Conservation (phyloP, 2,797 vertebrate genomes). For the Myiotriccus ornatus region DNA sequence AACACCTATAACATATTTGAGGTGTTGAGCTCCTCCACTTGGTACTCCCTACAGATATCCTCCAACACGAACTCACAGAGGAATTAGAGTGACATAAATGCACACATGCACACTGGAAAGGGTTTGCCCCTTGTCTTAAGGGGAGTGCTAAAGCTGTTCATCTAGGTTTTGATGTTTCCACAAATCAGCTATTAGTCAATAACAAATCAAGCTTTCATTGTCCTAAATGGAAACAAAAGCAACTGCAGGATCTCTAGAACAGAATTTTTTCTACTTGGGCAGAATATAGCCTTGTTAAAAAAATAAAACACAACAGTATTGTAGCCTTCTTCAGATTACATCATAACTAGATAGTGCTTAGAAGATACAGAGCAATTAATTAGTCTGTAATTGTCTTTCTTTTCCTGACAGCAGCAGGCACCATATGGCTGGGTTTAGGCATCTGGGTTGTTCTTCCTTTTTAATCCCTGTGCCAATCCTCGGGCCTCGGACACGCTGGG, state of each 20-base stretch:
- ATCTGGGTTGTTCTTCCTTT: slow-evolving; percentile 32
- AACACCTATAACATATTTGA: not conserved
- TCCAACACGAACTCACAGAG: not conserved
- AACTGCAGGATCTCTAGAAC: not conserved
- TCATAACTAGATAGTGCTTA: not conserved
- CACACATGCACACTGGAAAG: not conserved
- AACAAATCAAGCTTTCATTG: not conserved
- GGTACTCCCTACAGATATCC: not conserved
- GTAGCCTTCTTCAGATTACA: not conserved
- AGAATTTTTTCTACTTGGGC: not conserved
- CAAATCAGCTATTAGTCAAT: not conserved
- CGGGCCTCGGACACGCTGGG: accelerated
- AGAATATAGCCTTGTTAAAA: not conserved
- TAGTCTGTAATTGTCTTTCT: not conserved
- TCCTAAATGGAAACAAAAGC: not conserved
- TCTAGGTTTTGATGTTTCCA: not conserved
- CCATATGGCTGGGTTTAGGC: slow-evolving; percentile 40
- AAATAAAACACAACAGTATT: not conserved
- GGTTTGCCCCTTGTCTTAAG: not conserved
- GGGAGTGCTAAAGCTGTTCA: not conserved
- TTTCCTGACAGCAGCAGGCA: slow-evolving; percentile 40
- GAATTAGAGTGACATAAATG: not conserved
- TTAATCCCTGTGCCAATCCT: not conserved
- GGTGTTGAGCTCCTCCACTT: not conserved
- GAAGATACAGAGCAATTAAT: slow-evolving; percentile 37